phyloP scores from a whole-genome alignment of 2,888 invertebrate genomes.

The Metacarcinus magister region DNA sequence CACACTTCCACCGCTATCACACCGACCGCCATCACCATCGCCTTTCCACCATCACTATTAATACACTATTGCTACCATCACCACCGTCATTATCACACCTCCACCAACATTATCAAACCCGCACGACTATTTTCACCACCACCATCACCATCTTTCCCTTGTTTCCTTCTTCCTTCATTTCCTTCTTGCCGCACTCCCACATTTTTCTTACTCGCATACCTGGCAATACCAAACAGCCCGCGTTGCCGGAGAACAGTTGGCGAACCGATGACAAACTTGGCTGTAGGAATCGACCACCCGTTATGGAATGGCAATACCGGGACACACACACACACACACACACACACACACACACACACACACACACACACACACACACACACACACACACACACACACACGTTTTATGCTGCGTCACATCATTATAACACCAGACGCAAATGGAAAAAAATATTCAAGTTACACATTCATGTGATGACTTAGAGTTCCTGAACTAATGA shows the following conservation, averaged over 20 bases:
- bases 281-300: neutral
- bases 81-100: neutral
- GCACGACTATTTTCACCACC: neutral
- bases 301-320: neutral
- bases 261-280: slow-evolving; percentile 5
- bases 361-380: slow-evolving; percentile 15
- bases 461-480: neutral
- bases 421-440: neutral
- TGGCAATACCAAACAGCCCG: neutral
- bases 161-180: neutral
- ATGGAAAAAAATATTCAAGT: neutral
- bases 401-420: no score
- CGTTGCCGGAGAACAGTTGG: neutral
- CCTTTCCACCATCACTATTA: neutral
- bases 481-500: neutral
- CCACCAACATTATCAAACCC: neutral
- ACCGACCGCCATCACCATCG: neutral
- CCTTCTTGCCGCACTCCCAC: neutral
- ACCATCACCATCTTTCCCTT: neutral
- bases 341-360: neutral
- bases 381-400: no score
- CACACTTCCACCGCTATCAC: neutral
- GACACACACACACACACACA: neutral
- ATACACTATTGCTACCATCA: neutral
- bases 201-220: neutral